These are phyloP conservation scores for Scleropages formosus DNA, from an alignment of 2,797 vertebrate species.

Conservation along the genomic window DNA sequence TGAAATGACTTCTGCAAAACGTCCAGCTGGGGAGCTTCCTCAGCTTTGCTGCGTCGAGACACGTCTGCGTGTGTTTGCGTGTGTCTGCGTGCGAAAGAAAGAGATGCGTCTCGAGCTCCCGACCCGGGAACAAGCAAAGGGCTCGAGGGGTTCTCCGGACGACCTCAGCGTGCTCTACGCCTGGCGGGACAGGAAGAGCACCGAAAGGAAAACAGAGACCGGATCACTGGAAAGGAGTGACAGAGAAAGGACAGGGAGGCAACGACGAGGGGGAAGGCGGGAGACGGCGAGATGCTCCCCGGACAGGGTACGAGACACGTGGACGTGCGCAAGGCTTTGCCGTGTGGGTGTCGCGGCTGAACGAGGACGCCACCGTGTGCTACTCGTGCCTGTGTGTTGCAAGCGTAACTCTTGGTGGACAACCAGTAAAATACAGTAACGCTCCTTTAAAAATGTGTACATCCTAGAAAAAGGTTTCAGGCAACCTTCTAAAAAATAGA, in stretches of 20 bases:
- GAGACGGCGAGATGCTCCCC: not conserved
- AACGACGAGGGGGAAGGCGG: not conserved
- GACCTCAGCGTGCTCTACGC: slow-evolving; percentile 62
- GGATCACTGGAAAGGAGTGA: slow-evolving; percentile 46
- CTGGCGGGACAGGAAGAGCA: slow-evolving; percentile 56
- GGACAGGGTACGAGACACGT: not conserved
- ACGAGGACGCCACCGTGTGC: not conserved
- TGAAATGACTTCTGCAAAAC: slow-evolving; percentile 41
- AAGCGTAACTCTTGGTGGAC: too few relatives aligned
- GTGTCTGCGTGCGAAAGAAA: slow-evolving; percentile 20
- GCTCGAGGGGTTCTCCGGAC: slow-evolving; percentile 44
- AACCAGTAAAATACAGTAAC: too few relatives aligned
- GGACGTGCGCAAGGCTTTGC: not conserved
- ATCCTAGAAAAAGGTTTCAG: too few relatives aligned
- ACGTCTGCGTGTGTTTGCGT: not conserved
- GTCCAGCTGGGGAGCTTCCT: slow-evolving; percentile 46
- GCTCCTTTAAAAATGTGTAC: too few relatives aligned
- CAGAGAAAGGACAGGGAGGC: slow-evolving; percentile 11
- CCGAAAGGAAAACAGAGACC: slow-evolving; percentile 49
- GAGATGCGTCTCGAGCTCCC: slow-evolving; percentile 16
- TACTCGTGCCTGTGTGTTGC: too few relatives aligned
- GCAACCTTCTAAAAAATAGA: too few relatives aligned
- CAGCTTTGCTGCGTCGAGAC: slow-evolving; percentile 34
- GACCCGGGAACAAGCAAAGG: slow-evolving; percentile 43
- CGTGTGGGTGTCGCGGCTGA: not conserved